Base-by-base conservation (phyloP, 2,888 invertebrate species). In the Lasioglossum zephyrum region DNA sequence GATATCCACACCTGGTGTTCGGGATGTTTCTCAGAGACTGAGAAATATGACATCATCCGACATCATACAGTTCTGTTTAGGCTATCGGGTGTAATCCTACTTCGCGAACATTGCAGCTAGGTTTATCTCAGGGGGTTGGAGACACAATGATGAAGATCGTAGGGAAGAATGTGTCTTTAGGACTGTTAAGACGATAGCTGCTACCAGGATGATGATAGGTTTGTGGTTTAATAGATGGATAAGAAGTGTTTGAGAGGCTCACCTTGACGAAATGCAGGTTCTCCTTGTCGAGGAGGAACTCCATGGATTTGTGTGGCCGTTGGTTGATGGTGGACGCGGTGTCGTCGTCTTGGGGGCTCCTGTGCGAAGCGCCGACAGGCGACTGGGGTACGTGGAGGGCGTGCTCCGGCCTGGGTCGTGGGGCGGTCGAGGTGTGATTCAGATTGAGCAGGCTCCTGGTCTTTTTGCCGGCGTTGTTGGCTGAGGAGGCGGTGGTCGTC, bases 211-310 rank as follows among this genome's bases (percentile, higher is more conserved):
- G 57, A 0, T 11, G 57, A 57, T 11, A n/a, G n/a, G 57, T 57
- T n/a, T n/a, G 11, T 4, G 57, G n/a, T 57, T 11, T n/a, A 57
- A 57, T n/a, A n/a, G n/a, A n/a, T 4, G 57, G 11, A 4, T 11
- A n/a, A 57, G n/a, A n/a, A n/a, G 9, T 22, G n/a, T 13, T 8
- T 0, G 69, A 76, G 44, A 39, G 16, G 85, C 97, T 97, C 95
- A 98, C 98, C 98, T 98, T 97, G 92, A 97, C 97, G 92, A 97
- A 97, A 95, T 97, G 97, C 95, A 98, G 97, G 96, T 98, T 98
- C 95, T 98, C 98, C 96, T 98, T 98, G 96, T 98, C 98, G 95
- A 98, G 97, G 95, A 98, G 97, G 96, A 98, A 98, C 97, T 98
- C 98, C 98, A 98, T 98, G 96, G 98, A 98, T 96, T 98, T 98